Base-by-base conservation (phyloP, 1,140 invertebrate species). In the Drosophila oshimai region DNA sequence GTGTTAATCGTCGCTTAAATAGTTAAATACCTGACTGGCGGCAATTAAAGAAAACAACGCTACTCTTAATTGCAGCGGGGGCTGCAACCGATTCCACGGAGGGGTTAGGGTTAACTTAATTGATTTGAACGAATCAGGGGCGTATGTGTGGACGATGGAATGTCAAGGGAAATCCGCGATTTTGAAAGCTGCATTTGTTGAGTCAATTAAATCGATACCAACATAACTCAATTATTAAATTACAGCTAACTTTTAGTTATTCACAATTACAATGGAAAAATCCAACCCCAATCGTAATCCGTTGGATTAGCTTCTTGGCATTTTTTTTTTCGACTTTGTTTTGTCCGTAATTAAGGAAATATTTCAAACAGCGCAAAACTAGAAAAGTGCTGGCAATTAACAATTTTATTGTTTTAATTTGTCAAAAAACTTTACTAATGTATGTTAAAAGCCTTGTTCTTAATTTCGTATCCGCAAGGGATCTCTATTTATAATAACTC, bases 11-110 rank as follows among this genome's bases (percentile, higher is more conserved):
- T 20, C 58, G 47, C 20, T 64, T 67, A 76, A 80, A 72, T 65
- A 75, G 44, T 47, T 41, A 58, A 60, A 41, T 53, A 29, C 61
- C 61, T 15, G 42, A 49, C 61, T 39, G 61, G 24, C 12, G 37
- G 60, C 73, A 71, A 80, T 80, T 80, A 80, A 55, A 51, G 60
- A 67, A 57, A 72, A 65, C 65, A 69, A 53, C 44, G 29, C 41
- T 58, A 29, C 47, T 50, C 20, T 49, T 58, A 71, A 71, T 71
- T 68, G 62, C 58, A 24, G 44, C 58, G 61, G 46, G 61, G 44
- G 26, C 18, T 49, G 57, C 20, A n/a, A 34, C 42, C 64, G 47
- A 45, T 41, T 36, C 24, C 37, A 17, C 36, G 6, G 47, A 24
- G 61, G 46, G 62, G 61, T 53, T 68, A 44, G 62, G 47, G 64